phyloP scores from a whole-genome alignment of 2,113 vertebrate species.

The Ceyx melanurus region DNA sequence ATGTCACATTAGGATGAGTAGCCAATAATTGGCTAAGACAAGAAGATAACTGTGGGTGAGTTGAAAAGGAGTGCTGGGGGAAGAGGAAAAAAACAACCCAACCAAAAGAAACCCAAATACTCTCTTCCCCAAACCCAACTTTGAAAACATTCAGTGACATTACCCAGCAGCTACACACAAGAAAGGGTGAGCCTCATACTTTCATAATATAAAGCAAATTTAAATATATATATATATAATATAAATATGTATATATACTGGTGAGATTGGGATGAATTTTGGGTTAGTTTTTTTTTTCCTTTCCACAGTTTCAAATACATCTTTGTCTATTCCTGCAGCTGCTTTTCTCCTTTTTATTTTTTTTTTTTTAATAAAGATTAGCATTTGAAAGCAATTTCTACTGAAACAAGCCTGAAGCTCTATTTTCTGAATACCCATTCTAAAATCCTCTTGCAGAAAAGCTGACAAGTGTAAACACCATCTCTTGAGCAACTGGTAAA shows the following conservation, averaged over 20 bases:
- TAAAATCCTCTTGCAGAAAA: neutral
- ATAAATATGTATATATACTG: neutral
- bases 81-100: neutral
- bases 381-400: neutral
- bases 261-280: neutral
- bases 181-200: neutral
- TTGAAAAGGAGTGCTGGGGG: neutral
- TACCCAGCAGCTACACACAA: neutral
- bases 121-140: neutral
- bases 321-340: neutral
- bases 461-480: neutral
- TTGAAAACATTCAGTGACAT: neutral
- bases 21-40: neutral
- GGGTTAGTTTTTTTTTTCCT: rapidly evolving
- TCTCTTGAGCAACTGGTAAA: neutral
- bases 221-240: neutral
- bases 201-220: neutral
- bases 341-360: neutral
- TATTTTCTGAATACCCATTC: neutral
- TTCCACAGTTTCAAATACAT: neutral
- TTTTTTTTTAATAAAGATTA: neutral
- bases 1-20: neutral
- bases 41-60: neutral
- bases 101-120: neutral
- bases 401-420: neutral